phyloP scores from a whole-genome alignment of 2,113 vertebrate species.

The Heterocephalus glaber region DNA sequence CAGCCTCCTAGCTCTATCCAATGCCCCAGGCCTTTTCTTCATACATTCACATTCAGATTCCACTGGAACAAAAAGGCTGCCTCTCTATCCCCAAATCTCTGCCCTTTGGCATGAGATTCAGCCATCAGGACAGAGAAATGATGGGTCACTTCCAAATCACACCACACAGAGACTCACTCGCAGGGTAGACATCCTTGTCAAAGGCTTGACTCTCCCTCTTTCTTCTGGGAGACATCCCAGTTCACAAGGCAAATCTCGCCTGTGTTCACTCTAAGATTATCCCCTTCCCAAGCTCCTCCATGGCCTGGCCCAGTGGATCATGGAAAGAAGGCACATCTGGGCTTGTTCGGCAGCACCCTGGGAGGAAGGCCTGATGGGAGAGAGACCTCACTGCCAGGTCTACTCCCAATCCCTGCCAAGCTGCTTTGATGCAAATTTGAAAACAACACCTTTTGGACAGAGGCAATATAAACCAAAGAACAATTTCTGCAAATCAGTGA shows the following conservation, averaged over 20 bases:
- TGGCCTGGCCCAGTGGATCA: too few relatives aligned
- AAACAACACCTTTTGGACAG: neutral
- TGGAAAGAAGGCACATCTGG: neutral
- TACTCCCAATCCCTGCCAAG: neutral
- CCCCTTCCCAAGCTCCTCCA: neutral
- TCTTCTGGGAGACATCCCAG: neutral
- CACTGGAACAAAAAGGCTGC: neutral
- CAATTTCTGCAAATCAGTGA: neutral
- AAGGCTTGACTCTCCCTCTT: fast-evolving
- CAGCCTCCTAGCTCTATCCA: neutral
- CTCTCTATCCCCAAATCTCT: neutral
- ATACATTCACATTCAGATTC: neutral
- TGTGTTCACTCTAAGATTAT: too few relatives aligned
- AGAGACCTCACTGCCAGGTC: neutral
- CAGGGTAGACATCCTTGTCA: too few relatives aligned
- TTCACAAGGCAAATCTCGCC: neutral
- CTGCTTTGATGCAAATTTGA: neutral
- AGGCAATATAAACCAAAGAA: neutral
- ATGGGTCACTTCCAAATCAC: neutral
- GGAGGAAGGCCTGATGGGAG: neutral
- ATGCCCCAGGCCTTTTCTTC: neutral
- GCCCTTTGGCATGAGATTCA: neutral
- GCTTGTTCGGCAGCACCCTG: neutral
- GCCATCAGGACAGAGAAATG: neutral
- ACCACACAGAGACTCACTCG: neutral